Base-by-base conservation (phyloP, 2,797 vertebrate genomes). In the Erethizon dorsatum region DNA sequence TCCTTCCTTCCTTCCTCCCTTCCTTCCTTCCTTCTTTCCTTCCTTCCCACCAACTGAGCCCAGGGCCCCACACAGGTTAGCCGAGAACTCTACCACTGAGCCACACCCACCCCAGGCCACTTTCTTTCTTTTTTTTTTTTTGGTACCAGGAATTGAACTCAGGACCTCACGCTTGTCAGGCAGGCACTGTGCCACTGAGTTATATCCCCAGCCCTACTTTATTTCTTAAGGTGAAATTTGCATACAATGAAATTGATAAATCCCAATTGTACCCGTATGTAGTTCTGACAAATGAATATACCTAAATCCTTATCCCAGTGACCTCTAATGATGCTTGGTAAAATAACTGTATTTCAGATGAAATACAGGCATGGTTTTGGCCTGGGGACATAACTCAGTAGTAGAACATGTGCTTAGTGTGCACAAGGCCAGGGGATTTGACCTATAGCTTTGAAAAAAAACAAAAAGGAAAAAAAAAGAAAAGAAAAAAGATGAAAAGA, bases 331-430 rank as follows among this genome's bases (percentile, higher is more conserved):
- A 37, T 90, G 22, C 22, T 86, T 95, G 61, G 13, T 88, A 84
- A 93, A 93, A 59, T 88, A 93, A 75, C 50, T 83, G 57, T 92
- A 79, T 92, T 94, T 50, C n/a, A 91, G 63, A 6, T 93, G 69
- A 86, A 79, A n/a, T 79, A 31, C 79, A 84, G 52, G 56, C 28
- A 8, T 24, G n/a, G 56, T 82, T 57, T 82, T 18, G 56, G 17
- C 17, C 56, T 56, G 17, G 56, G 56, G 14, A 22, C n/a, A 31
- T 54, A 54, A 8, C 31, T 79, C 50, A 79, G 50, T 79, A 31
- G 26, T 77, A 77, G 24, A 77, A 14, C 12, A 1, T 65, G 22
- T 47, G 7, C 12, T 12, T 59, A 9, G 24, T 11, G 13, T 69
- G 31, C 56, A 14, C 6, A 41, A 63, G 26, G n/a, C 20, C 47